Percentiles rank a stretch among this genome's conserved stretches.
These are phyloP conservation scores for Serinus canaria DNA, from an alignment of 2,113 vertebrate species.

Conservation along the genomic window DNA sequence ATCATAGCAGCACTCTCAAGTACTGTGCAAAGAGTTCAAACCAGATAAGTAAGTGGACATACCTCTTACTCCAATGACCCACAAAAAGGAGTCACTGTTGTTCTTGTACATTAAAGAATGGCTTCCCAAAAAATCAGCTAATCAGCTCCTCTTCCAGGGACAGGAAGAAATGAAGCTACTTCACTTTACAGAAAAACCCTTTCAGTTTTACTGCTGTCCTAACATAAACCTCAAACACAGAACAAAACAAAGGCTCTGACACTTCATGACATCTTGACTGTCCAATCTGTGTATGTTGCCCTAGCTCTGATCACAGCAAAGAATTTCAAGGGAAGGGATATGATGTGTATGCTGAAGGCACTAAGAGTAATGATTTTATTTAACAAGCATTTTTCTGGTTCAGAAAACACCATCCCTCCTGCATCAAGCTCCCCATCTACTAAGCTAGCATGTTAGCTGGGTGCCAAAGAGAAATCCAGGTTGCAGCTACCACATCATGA, in stretches of 20 bases:
- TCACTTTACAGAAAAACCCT: neutral
- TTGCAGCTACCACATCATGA: neutral
- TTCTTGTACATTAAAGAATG: neutral
- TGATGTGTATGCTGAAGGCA: neutral
- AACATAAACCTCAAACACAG: neutral
- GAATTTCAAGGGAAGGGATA: neutral
- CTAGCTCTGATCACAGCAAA: neutral
- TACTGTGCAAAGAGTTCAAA: neutral
- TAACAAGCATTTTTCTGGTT: neutral
- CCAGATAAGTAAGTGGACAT: neutral
- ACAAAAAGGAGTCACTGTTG: neutral
- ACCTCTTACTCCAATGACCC: neutral
- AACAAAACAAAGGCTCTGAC: neutral
- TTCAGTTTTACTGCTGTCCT: neutral
- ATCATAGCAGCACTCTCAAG: neutral
- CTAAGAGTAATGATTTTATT: neutral
- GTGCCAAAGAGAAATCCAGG: neutral
- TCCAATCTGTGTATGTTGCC: neutral
- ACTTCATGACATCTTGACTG: neutral
- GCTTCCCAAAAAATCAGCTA: neutral
- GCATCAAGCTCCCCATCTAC: neutral
- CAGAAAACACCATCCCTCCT: neutral
- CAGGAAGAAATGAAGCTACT: neutral
- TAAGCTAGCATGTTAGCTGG: neutral
- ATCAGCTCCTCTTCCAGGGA: neutral